Conservation (phyloP, 2,113 vertebrate genomes). For the Pyxicephalus adspersus region DNA sequence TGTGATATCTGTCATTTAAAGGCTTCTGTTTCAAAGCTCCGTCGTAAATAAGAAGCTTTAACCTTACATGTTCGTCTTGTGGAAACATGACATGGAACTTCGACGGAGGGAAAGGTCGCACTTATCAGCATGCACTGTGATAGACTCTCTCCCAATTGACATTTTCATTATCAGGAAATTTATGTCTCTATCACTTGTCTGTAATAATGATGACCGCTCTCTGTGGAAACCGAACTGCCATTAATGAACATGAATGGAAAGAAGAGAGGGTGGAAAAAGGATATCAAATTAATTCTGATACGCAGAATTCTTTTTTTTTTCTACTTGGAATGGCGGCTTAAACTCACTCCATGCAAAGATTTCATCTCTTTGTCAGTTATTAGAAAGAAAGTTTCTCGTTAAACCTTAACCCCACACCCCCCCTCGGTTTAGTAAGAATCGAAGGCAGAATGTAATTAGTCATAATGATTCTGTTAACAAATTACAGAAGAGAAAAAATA, state of each 20-base stretch:
- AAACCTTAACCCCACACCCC: no score
- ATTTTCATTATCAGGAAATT: slow-evolving; percentile 94
- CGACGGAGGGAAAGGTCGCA: slow-evolving; percentile 68
- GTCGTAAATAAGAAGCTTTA: slow-evolving; percentile 63
- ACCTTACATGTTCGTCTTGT: slow-evolving; percentile 58
- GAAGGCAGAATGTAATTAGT: no score
- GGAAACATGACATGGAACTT: slow-evolving; percentile 63
- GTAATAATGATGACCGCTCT: slow-evolving; percentile 90
- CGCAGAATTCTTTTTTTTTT: slow-evolving; percentile 68
- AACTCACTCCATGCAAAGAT: background rate
- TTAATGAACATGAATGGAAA: slow-evolving; percentile 86
- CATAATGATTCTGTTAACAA: no score
- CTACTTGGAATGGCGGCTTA: background rate
- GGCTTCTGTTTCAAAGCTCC: slow-evolving; percentile 56
- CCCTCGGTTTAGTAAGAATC: no score
- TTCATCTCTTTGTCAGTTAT: background rate
- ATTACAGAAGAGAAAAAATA: no score
- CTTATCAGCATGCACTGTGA: slow-evolving; percentile 78
- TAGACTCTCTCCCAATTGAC: slow-evolving; percentile 84
- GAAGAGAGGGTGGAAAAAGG: background rate
- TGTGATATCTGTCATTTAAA: slow-evolving; percentile 52
- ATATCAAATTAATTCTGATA: slow-evolving; percentile 85
- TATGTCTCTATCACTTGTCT: slow-evolving; percentile 90
- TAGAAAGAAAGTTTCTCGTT: background rate
- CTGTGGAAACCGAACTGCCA: slow-evolving; percentile 74